These are phyloP conservation scores for Pedionomus torquatus DNA, from an alignment of 2,113 vertebrate species.

Conservation along the genomic window DNA sequence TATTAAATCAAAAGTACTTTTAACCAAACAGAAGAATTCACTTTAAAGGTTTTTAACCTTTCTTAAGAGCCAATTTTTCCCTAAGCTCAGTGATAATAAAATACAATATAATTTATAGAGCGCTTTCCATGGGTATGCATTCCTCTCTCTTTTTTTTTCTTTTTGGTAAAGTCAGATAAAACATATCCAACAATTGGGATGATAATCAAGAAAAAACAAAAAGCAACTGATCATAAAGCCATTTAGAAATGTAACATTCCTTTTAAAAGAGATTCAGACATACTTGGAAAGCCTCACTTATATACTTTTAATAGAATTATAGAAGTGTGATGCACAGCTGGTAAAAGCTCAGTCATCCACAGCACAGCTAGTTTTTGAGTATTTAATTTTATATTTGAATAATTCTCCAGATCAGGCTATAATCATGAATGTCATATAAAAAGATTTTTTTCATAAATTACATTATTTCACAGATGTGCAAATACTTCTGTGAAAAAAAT, in stretches of 20 bases:
- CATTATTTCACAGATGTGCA: slow-evolving; percentile 84
- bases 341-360: slow-evolving; percentile 72
- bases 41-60: slow-evolving; percentile 75
- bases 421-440: slow-evolving; percentile 83
- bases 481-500: slow-evolving; percentile 84
- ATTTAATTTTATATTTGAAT: slow-evolving; percentile 84
- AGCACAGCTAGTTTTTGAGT: slow-evolving; percentile 75
- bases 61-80: slow-evolving; percentile 68
- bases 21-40: slow-evolving; percentile 73
- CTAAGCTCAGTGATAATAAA: slow-evolving; percentile 63
- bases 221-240: slow-evolving; percentile 41
- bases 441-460: slow-evolving; percentile 76
- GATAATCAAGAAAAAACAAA: slow-evolving; percentile 57
- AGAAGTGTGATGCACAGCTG: slow-evolving; percentile 76
- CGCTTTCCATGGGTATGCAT: slow-evolving; percentile 13
- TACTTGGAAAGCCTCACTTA: slow-evolving; percentile 59
- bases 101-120: slow-evolving; percentile 54
- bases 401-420: slow-evolving; percentile 81
- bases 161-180: slow-evolving; percentile 36
- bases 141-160: neutral
- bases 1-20: slow-evolving; percentile 68
- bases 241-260: slow-evolving; percentile 50
- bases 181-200: slow-evolving; percentile 30
- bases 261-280: slow-evolving; percentile 39
- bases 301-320: slow-evolving; percentile 73